Base-by-base conservation (phyloP, 2,797 vertebrate species). In the Coregonus sp. region DNA sequence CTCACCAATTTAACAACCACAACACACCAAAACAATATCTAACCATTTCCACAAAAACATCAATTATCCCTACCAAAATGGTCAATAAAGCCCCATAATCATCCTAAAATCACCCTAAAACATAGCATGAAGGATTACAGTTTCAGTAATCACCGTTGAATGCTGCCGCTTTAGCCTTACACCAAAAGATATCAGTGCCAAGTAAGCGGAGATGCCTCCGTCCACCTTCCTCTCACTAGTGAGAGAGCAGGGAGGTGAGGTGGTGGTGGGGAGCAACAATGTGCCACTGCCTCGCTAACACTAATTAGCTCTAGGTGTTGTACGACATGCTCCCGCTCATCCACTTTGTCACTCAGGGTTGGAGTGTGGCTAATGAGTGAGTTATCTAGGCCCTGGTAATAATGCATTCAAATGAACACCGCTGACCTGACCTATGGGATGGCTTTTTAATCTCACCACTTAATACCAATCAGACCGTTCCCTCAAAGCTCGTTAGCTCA, bases 291-390 rank as follows among this genome's bases (percentile, higher is more conserved):
- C 40, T 63, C 59, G 74, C 82, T 50, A 52, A 80, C 89, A 90
- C 90, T 93, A 93, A 93, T 94, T 94, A 93, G 92, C 91, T 91
- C 86, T 82, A 90, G 92, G 90, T 90, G 88, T 92, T 91, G 93
- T 94, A 91, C 89, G 89, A 93, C 90, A 92, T 91, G 92, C 90
- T 91, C 92, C 86, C 86, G 85, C 91, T 91, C 91, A 92, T 90
- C 92, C 89, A 77, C 81, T 84, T 90, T 92, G 92, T 92, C 92
- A 92, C 88, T 94, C 91, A 89, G 90, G 88, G 90, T 91, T 92
- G 90, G 92, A 94, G 88, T 93, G 89, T 92, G 84, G 90, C 91
- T 93, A 92, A 93, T 92, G 91, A 93, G 91, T 90, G 91, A 92
- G 92, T 93, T 92, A 92, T 93, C 92, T 92, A 78, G 90, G 90